Evolutionary conservation across 1,140 invertebrate species (phyloP).

Genomic region (Platyscapa corneri): DNA sequence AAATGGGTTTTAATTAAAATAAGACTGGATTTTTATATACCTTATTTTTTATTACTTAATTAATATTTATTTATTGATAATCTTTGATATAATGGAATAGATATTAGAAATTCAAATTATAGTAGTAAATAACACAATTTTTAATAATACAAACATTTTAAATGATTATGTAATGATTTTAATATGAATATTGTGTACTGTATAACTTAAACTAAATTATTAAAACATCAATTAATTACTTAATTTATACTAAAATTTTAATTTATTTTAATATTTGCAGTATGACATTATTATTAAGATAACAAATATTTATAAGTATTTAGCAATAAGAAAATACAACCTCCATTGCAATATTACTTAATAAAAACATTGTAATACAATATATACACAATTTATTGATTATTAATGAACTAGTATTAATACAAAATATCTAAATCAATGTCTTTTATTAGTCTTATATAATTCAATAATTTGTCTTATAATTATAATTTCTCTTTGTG

Average conservation of each 20-base stretch:
- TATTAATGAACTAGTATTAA: constrained; percentile 26
- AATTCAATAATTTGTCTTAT: constrained; percentile 45
- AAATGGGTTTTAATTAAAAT: too few species aligned
- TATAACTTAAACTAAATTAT: too few species aligned
- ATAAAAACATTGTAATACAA: neutral
- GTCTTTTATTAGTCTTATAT: constrained; percentile 35
- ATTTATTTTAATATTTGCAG: neutral
- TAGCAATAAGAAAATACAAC: neutral
- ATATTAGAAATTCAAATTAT: too few species aligned
- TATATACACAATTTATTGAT: neutral
- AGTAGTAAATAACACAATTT: too few species aligned
- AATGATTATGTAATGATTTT: too few species aligned
- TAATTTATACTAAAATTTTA: neutral
- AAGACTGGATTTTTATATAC: too few species aligned
- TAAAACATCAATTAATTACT: too few species aligned
- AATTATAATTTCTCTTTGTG: constrained; percentile 36
- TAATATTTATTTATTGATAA: too few species aligned
- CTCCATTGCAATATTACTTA: neutral
- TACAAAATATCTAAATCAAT: constrained; percentile 43
- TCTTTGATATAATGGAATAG: too few species aligned
- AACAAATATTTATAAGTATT: neutral
- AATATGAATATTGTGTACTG: too few species aligned
- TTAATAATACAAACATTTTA: too few species aligned
- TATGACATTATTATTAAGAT: neutral
- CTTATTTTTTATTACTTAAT: too few species aligned